Evolutionary conservation across 2,113 vertebrate genomes (phyloP).

Genomic region (Callionymus lyra): DNA sequence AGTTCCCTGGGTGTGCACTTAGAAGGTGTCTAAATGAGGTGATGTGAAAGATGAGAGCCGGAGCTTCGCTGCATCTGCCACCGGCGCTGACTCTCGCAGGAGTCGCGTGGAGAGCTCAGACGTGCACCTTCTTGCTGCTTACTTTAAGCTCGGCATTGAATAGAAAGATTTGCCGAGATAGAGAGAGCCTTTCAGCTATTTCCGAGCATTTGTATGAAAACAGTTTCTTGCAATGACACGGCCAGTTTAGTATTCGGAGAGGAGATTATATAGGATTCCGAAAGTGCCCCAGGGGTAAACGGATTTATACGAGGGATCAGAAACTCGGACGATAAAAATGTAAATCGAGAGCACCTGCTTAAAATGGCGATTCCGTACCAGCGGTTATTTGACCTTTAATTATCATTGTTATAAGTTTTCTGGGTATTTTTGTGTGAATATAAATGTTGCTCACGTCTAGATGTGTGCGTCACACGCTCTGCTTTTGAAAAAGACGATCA

Average conservation of each 20-base stretch:
- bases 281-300: constrained; percentile 2
- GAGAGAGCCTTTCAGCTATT: constrained; percentile 5
- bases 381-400: constrained; percentile 6
- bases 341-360: background rate
- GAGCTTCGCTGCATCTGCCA: constrained; percentile 20
- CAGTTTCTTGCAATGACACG: background rate
- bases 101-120: constrained; percentile 5
- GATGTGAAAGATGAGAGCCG: constrained; percentile 37
- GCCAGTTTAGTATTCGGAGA: constrained; percentile 3
- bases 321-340: no score
- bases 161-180: background rate
- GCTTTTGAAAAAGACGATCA: constrained; percentile 12
- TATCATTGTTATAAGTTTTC: constrained; percentile 2
- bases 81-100: constrained; percentile 24
- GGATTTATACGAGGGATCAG: background rate
- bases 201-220: constrained; percentile 3
- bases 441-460: constrained; percentile 2
- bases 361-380: background rate
- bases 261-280: background rate
- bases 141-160: constrained; percentile 8
- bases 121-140: constrained; percentile 11
- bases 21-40: constrained; percentile 37
- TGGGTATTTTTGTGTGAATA: constrained; percentile 12
- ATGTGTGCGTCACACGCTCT: background rate
- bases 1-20: constrained; percentile 25